Evolutionary conservation across 2,888 invertebrate genomes (phyloP), one percentile per base, ranked within the genome.

Genomic region (Lasioglossum pauxillum): DNA sequence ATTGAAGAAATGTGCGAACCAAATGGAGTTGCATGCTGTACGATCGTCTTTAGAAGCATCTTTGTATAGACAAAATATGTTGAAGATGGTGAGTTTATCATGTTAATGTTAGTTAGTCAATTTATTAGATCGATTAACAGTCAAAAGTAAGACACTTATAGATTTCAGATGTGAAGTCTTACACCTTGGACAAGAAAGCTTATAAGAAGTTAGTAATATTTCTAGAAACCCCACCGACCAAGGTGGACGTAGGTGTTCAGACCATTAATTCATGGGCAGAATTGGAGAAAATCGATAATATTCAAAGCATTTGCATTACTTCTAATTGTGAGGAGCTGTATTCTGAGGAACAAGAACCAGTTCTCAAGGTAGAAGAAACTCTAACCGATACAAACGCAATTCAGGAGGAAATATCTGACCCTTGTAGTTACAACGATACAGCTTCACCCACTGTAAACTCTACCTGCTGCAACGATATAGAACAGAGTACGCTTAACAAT

Each of bases 11-110:
- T 93, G 91, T 78, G 92, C 93, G 16, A 92, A 93, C 73, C 89
- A 92, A 78, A 90, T 94, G 90, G 94, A 94, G 86, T 78, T 94
- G 7, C 86, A 89, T 78, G 94, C 94, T 2, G 93, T 94, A 16
- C 86, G 89, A 80, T 90, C 91, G 14, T 93, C 94, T 14, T 86
- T 94, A 27, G 92, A 94, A 84, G 89, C 93, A 14, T 89, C 91
- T 44, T 81, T 94, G 23, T 94, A 94, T 75, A 90, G 94, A 78
- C 91, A 92, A 88, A 90, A 92, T 27, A 94, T 94, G 93, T 86
- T 93, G 23, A 93, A 92, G 91, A 85, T 94, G 90, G 94, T 93
- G 90, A 90, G 83, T 80, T 8, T 64, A 27, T 44, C 57, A 8
- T 53, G 53, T 81, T 78, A 12, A 57, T 76, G 3, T 67, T 10